Evolutionary conservation across 2,888 invertebrate genomes (phyloP), one percentile per base, ranked within the genome.

Genomic region (Podabrus alpinus): DNA sequence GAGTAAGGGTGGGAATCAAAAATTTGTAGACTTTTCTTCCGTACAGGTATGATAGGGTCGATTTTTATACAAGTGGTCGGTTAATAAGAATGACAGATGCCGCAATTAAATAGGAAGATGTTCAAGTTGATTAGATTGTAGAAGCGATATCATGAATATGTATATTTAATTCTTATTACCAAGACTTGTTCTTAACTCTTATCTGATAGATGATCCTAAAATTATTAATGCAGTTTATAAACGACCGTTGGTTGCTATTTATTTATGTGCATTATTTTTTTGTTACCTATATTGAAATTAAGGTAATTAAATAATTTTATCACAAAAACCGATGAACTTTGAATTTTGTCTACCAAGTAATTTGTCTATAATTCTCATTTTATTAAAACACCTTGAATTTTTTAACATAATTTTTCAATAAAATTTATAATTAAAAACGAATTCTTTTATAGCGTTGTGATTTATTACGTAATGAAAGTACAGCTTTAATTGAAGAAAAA

Each of bases 81-180:
- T 80, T 82, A 80, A 79, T 79, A 78, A 80, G 81, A 84, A 81
- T 84, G 85, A 84, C 85, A 85, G 85, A 85, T 85, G 85, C 83
- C 82, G 83, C 83, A 85, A 85, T 85, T 85, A 85, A 84, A 79
- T 74, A 67, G 60, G 21, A 79, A 84, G 83, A 84, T 84, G 83
- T 78, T 79, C 79, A 76, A 74, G 73, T 75, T 81, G 85, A 85
- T 85, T 84, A 85, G 85, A 84, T 84, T 76, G 78, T 73, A 69
- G 68, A 77, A 64, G 68, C 75, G 80, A 82, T 83, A 83, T 77
- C 79, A 84, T 84, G 84, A 84, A 85, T 84, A 85, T 84, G 83
- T 83, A 84, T 84, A 78, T 81, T 79, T 80, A 81, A 82, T 82
- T 82, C 80, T 81, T 81, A 78, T 80, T 80, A 79, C 76, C 74